Conservation (phyloP, 2,113 vertebrate species). For the Ptyas mucosa region DNA sequence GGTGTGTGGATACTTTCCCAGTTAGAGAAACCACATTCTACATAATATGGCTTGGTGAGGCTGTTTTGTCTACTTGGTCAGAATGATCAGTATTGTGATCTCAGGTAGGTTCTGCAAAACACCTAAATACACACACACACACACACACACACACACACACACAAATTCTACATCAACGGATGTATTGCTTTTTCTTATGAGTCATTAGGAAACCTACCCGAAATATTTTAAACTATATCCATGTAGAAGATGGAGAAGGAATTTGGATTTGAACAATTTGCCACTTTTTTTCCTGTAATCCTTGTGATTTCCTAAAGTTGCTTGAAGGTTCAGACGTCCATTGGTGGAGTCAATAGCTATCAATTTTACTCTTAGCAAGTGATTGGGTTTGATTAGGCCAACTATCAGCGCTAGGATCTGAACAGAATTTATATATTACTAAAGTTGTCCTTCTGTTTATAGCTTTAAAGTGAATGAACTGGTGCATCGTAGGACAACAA, state of each 20-base stretch:
- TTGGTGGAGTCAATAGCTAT: neutral
- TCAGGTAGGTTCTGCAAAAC: neutral
- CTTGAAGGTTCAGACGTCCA: neutral
- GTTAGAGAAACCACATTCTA: neutral
- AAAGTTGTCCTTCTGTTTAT: neutral
- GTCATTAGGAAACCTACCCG: neutral
- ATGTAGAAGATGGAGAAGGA: neutral
- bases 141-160: neutral
- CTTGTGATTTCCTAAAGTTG: neutral
- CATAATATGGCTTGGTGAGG: neutral
- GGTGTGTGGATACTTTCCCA: neutral
- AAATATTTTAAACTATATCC: neutral
- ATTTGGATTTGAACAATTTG: neutral
- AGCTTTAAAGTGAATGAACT: neutral
- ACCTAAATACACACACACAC: neutral
- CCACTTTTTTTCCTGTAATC: neutral
- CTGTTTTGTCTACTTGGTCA: neutral
- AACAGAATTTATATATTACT: constrained; percentile 19
- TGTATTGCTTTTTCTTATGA: neutral
- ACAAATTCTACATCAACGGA: neutral
- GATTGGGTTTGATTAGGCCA: neutral
- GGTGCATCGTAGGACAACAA: neutral
- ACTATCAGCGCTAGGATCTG: neutral
- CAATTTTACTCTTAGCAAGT: neutral
- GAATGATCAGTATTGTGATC: neutral